phyloP scores from a whole-genome alignment of 2,888 invertebrate genomes.

The Heliconius charithonia region DNA sequence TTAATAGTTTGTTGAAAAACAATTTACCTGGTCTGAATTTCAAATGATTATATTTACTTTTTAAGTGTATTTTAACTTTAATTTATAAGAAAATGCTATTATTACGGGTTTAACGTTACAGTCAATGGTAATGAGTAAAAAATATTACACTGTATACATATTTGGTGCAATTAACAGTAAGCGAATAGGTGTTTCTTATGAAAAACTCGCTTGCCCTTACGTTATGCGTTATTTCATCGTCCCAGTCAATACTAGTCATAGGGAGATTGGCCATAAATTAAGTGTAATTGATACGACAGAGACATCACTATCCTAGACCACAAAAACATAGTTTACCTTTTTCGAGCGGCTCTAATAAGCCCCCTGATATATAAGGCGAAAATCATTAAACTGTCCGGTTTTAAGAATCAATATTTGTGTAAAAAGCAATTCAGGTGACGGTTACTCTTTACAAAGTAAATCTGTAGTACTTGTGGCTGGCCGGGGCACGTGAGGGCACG shows the following conservation, averaged over 20 bases:
- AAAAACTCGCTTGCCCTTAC: conserved; percentile 28
- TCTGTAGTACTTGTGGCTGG: conserved; percentile 52
- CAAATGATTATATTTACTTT: neutral
- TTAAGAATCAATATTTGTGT: conserved; percentile 46
- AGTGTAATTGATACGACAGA: conserved; percentile 50
- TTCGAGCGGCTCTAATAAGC: conserved; percentile 48
- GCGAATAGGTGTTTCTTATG: conserved; percentile 19
- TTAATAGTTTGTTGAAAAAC: neutral
- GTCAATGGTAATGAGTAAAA: conserved; percentile 1
- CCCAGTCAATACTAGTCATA: conserved; percentile 44
- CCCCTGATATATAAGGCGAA: conserved; percentile 46
- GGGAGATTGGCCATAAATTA: conserved; percentile 46
- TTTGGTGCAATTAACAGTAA: conserved; percentile 35
- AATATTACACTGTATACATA: conserved; percentile 20
- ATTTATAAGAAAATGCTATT: conserved; percentile 1
- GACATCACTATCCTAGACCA: conserved; percentile 45
- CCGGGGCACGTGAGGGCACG: conserved; percentile 53
- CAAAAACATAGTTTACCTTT: conserved; percentile 47
- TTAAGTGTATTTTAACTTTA: conserved; percentile 1
- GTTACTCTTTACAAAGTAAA: conserved; percentile 45
- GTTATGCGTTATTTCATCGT: conserved; percentile 26
- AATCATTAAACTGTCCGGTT: conserved; percentile 50
- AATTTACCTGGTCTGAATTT: neutral
- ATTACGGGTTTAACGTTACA: neutral
- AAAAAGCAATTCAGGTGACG: conserved; percentile 46